Conservation (phyloP, 2,888 invertebrate genomes). For the Fragum fragum region DNA sequence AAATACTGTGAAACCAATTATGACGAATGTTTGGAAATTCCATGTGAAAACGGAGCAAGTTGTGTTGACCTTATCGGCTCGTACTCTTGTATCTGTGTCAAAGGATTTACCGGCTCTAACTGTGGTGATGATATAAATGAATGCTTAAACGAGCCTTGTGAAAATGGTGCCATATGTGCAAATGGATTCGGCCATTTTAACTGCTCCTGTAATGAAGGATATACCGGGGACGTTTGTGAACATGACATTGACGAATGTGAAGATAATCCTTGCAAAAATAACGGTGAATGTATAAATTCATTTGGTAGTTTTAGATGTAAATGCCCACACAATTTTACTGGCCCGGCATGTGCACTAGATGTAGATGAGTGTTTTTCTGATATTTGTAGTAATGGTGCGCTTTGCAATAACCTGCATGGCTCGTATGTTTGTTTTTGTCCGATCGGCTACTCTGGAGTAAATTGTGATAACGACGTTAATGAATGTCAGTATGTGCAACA, state of each 20-base stretch:
- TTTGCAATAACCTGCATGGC: constrained; percentile 66
- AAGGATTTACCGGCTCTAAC: constrained; percentile 33
- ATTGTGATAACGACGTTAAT: constrained; percentile 54
- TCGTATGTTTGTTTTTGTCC: constrained; percentile 67
- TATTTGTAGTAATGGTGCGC: constrained; percentile 67
- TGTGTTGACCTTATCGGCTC: constrained; percentile 49
- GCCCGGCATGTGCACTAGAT: constrained; percentile 60
- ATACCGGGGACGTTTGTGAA: constrained; percentile 23
- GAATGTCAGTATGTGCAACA: constrained; percentile 31
- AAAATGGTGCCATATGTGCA: constrained; percentile 11
- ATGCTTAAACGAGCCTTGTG: constrained; percentile 8
- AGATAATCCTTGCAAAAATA: constrained; percentile 39
- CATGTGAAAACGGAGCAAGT: constrained; percentile 7
- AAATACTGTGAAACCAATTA: constrained; percentile 35
- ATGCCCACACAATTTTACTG: constrained; percentile 63
- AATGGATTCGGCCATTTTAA: constrained; percentile 3
- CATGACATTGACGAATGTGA: constrained; percentile 55
- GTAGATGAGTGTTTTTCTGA: constrained; percentile 66
- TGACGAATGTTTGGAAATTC: constrained; percentile 32
- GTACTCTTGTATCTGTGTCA: constrained; percentile 58
- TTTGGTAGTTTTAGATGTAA: constrained; percentile 61
- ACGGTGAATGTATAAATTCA: constrained; percentile 49
- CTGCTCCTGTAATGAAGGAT: constrained; percentile 9
- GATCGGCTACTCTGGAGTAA: constrained; percentile 54
- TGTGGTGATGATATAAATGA: constrained; percentile 36